These are phyloP conservation scores for Scaptomyza graminum DNA, from an alignment of 1,140 invertebrate species.

Conservation along the genomic window DNA sequence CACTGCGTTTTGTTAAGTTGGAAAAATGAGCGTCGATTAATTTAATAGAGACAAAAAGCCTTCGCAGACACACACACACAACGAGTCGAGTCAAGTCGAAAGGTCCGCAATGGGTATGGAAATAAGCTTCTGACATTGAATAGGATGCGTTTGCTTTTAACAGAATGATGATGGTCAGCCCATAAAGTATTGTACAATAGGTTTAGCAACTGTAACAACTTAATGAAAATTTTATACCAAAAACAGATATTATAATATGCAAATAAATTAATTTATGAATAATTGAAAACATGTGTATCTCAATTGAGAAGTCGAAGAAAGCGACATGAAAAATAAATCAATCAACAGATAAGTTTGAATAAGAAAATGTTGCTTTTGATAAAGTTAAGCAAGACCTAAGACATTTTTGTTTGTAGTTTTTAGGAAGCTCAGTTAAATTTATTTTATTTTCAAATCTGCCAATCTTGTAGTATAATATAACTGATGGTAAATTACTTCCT, in stretches of 20 bases:
- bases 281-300: no score
- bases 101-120: constrained; percentile 23
- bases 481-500: no score
- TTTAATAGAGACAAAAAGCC: constrained; percentile 83
- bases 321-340: no score
- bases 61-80: constrained; percentile 59
- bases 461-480: no score
- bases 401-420: no score
- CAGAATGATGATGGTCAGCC: constrained; percentile 5
- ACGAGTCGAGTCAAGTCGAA: constrained; percentile 7
- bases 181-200: background rate
- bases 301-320: no score
- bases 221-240: background rate
- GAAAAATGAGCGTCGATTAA: constrained; percentile 83
- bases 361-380: no score
- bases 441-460: no score
- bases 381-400: no score
- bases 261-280: no score
- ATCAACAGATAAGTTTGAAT: no score
- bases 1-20: constrained; percentile 77
- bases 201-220: background rate
- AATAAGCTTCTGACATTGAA: constrained; percentile 27
- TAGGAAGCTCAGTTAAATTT: no score
- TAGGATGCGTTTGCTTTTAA: constrained; percentile 3
- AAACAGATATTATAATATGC: background rate